Base-by-base conservation (phyloP, 2,797 vertebrate genomes). In the Sandelia bainsii region DNA sequence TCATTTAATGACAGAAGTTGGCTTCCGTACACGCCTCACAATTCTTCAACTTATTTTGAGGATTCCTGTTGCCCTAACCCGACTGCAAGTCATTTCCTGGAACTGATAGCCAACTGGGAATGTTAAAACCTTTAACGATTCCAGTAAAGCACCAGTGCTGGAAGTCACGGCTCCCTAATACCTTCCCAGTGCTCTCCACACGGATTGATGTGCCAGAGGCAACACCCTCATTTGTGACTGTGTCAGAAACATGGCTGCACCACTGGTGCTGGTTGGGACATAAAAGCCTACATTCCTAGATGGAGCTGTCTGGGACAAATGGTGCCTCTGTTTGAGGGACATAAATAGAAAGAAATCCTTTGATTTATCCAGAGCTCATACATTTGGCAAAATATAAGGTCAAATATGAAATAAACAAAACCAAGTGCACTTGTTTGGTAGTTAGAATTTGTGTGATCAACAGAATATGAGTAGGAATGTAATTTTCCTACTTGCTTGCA, bases 191-290 rank as follows among this genome's bases (percentile, higher is more conserved):
- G 66, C 71, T 78, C 80, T 79, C 69, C 78, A 72, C 80, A 74
- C 54, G 58, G 81, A 77, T 67, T 32, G 67, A 71, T 50, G 80
- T 75, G 83, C 85, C 86, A 71, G 67, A 80, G 83, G 80, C 70
- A 69, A 83, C 81, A 50, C 62, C 80, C 87, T 81, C 80, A 75
- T 90, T 81, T 78, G 89, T 90, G 80, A 83, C 68, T 66, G 61
- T 86, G 84, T 90, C 76, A 81, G 79, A 72, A 69, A 80, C 69
- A 88, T 69, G 83, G 80, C 84, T 49, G 76, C 54, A 5, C 51
- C 12, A 8, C 60, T 8, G 48, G n/a, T 37, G 59, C 64, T 76
- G 69, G 23, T 75, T 68, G 75, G 69, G 44, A 69, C 39, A 70
- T 72, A 60, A 78, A 83, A 67, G 45, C 16, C 56, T n/a, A 1